phyloP scores from a whole-genome alignment of 2,113 vertebrate species.

The Nothoprocta pentlandii region DNA sequence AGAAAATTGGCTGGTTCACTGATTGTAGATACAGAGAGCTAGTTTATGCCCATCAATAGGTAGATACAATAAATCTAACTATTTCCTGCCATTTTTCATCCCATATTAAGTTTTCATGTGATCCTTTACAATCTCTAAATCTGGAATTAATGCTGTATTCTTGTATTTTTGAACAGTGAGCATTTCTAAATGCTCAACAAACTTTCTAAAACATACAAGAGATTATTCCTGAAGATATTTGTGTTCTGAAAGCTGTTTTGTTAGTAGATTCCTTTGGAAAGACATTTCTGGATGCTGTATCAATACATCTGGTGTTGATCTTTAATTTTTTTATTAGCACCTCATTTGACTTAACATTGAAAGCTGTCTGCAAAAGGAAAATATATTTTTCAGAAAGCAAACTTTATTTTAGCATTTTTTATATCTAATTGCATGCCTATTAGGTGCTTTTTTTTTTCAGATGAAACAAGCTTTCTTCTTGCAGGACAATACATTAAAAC shows the following conservation, averaged over 20 bases:
- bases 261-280: conserved; percentile 45
- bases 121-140: not conserved
- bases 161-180: not conserved
- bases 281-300: conserved; percentile 47
- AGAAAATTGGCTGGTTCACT: not conserved
- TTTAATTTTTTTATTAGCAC: conserved; percentile 81
- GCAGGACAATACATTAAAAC: not conserved
- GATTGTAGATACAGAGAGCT: not conserved
- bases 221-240: not conserved
- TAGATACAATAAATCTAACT: not conserved
- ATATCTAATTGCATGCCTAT: conserved; percentile 5
- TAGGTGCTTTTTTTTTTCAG: conserved; percentile 39
- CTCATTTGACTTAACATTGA: conserved; percentile 79
- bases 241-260: not conserved
- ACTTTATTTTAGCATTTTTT: conserved; percentile 66
- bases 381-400: conserved; percentile 59
- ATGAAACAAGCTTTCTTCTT: conserved; percentile 21
- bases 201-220: not conserved
- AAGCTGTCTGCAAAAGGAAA: conserved; percentile 74
- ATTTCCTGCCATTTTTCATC: not conserved
- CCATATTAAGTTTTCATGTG: not conserved
- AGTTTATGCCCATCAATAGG: not conserved
- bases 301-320: conserved; percentile 41
- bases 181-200: not conserved
- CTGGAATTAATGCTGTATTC: not conserved